These are phyloP conservation scores for Pseudanteris insignis DNA, from an alignment of 2,888 invertebrate species.

Conservation along the genomic window DNA sequence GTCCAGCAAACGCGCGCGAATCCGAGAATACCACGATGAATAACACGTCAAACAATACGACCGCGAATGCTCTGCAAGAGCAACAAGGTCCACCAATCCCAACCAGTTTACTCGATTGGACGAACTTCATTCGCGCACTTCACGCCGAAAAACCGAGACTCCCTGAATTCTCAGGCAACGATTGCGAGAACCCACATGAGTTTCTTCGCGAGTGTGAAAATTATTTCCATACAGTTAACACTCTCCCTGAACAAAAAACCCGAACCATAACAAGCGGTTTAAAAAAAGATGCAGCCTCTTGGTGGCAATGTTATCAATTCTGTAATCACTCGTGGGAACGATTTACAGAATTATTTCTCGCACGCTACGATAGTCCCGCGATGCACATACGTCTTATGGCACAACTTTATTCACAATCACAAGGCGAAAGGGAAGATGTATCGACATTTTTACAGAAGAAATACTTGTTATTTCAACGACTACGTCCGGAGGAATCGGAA, in stretches of 20 bases:
- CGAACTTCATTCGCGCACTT: conserved; percentile 3
- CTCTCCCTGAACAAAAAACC: not conserved
- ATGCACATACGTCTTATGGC: conserved; percentile 5
- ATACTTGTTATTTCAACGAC: not conserved
- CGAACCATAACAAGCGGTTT: not conserved
- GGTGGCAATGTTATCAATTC: conserved; percentile 13
- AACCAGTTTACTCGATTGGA: no score
- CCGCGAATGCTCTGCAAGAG: no score
- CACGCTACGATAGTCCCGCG: conserved; percentile 1
- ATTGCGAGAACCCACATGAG: no score
- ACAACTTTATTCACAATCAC: conserved; percentile 2
- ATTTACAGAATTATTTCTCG: not conserved
- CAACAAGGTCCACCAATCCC: no score
- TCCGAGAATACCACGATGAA: no score
- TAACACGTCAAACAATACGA: no score
- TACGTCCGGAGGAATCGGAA: conserved; percentile 2
- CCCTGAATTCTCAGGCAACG: conserved; percentile 10
- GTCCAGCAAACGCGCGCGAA: no score
- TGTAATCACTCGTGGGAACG: conserved; percentile 5
- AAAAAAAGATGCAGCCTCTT: conserved; percentile 6
- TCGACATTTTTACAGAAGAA: conserved; percentile 4
- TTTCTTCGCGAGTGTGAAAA: conserved; percentile 12
- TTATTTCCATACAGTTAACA: not conserved
- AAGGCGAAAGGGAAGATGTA: conserved; percentile 7
- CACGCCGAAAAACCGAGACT: not conserved